Evolutionary conservation across 2,888 invertebrate species (phyloP).

Genomic region (Doris montereyensis): DNA sequence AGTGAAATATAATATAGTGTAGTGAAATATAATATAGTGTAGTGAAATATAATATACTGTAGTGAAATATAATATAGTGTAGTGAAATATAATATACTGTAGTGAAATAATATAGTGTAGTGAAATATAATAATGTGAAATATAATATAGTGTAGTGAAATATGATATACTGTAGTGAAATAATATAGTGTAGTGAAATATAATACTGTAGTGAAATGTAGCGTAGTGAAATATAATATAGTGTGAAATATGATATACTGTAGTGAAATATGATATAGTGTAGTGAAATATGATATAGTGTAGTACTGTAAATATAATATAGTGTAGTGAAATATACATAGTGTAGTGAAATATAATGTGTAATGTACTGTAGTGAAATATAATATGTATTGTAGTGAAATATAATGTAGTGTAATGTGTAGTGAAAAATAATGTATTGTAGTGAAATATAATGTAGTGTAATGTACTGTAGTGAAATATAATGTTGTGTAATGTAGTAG

Average conservation of each 20-base stretch:
- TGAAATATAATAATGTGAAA: background rate
- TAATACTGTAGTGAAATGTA: background rate
- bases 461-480: too few relatives aligned
- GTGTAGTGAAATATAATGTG: too few relatives aligned
- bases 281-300: slow-evolving; percentile 24
- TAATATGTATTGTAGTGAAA: background rate
- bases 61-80: slow-evolving; percentile 12
- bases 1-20: slow-evolving; percentile 9
- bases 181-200: slow-evolving; percentile 9
- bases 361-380: slow-evolving; percentile 13
- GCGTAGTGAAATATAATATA: slow-evolving; percentile 14
- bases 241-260: background rate
- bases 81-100: slow-evolving; percentile 21
- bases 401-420: slow-evolving; percentile 14
- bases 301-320: background rate
- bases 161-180: slow-evolving; percentile 14
- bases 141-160: slow-evolving; percentile 17
- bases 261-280: background rate
- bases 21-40: slow-evolving; percentile 18
- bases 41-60: background rate
- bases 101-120: slow-evolving; percentile 23
- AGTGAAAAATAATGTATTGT: background rate
- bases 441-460: too few relatives aligned
- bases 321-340: slow-evolving; percentile 14
- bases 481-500: too few relatives aligned